These are phyloP conservation scores for Pycnomerus fuliginosus DNA, from an alignment of 2,888 invertebrate species.

Conservation along the genomic window DNA sequence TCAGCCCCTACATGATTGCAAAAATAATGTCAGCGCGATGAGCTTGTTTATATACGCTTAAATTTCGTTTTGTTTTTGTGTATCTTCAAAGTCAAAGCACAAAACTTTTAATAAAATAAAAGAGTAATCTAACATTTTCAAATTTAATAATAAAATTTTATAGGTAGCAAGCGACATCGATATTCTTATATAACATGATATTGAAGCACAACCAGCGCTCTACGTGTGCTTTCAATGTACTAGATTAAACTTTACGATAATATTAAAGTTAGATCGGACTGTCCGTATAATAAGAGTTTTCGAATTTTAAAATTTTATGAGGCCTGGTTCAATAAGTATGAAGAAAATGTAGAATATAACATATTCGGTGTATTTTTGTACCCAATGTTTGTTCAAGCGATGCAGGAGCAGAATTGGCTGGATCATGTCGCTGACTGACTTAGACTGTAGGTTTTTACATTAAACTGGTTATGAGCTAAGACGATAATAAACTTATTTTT, in stretches of 20 bases:
- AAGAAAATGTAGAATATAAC: conserved; percentile 47
- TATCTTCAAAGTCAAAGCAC: conserved; percentile 51
- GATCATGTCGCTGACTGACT: conserved; percentile 49
- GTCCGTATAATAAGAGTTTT: conserved; percentile 55
- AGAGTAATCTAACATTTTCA: conserved; percentile 45
- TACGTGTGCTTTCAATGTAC: conserved; percentile 55
- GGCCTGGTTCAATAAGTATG: conserved; percentile 54
- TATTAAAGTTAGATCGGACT: conserved; percentile 53
- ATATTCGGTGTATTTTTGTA: conserved; percentile 56
- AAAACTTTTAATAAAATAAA: conserved; percentile 42
- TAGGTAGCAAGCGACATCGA: conserved; percentile 52
- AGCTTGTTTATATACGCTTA: conserved; percentile 26
- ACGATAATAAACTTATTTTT: conserved; percentile 38
- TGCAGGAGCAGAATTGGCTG: conserved; percentile 42
- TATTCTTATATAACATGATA: conserved; percentile 50
- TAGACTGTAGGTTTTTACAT: conserved; percentile 46
- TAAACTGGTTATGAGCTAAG: conserved; percentile 30
- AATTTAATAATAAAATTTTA: conserved; percentile 34
- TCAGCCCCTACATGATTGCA: not conserved
- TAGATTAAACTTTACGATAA: conserved; percentile 47
- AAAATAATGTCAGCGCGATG: conserved; percentile 6
- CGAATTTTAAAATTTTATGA: conserved; percentile 55
- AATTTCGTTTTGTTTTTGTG: too few species aligned
- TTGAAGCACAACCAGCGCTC: conserved; percentile 42
- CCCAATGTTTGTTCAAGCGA: conserved; percentile 50